These are phyloP conservation scores for Byasa hedistus DNA, from an alignment of 2,888 invertebrate species.

Conservation along the genomic window DNA sequence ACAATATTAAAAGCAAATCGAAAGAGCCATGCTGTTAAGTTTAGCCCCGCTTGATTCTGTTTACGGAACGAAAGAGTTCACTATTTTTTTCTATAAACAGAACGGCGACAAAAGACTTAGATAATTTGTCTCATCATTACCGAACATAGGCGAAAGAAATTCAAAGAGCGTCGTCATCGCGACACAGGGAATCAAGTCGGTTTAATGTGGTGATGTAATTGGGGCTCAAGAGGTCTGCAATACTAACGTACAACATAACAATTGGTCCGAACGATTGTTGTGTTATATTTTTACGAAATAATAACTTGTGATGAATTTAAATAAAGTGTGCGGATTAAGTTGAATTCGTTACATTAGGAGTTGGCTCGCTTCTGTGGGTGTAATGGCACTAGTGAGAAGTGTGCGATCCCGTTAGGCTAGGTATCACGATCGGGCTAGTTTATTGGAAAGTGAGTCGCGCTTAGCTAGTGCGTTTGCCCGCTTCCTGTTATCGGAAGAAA, in stretches of 20 bases:
- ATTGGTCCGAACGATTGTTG: neutral
- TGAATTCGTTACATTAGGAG: conserved; percentile 1
- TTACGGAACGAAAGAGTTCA: conserved; percentile 40
- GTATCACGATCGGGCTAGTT: conserved; percentile 71
- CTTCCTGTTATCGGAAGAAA: conserved; percentile 54
- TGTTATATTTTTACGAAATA: conserved; percentile 14
- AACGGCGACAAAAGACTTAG: conserved; percentile 35
- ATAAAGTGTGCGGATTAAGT: conserved; percentile 19
- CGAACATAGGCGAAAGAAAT: conserved; percentile 33
- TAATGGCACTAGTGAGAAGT: conserved; percentile 60
- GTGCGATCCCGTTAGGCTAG: conserved; percentile 71
- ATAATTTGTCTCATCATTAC: conserved; percentile 50
- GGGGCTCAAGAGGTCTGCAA: conserved; percentile 24
- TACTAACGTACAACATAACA: conserved; percentile 25
- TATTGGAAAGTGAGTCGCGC: conserved; percentile 73
- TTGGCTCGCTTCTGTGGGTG: conserved; percentile 39
- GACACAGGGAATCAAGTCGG: conserved; percentile 46
- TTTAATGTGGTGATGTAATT: conserved; percentile 47
- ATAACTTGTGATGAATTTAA: conserved; percentile 22
- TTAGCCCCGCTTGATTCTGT: conserved; percentile 29
- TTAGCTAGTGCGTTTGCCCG: conserved; percentile 53
- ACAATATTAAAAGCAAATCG: conserved; percentile 23
- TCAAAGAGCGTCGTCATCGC: conserved; percentile 50
- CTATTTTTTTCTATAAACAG: conserved; percentile 34
- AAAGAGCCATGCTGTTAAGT: conserved; percentile 29